These are phyloP conservation scores for Colletes collaris DNA, from an alignment of 2,888 invertebrate species.

Conservation along the genomic window DNA sequence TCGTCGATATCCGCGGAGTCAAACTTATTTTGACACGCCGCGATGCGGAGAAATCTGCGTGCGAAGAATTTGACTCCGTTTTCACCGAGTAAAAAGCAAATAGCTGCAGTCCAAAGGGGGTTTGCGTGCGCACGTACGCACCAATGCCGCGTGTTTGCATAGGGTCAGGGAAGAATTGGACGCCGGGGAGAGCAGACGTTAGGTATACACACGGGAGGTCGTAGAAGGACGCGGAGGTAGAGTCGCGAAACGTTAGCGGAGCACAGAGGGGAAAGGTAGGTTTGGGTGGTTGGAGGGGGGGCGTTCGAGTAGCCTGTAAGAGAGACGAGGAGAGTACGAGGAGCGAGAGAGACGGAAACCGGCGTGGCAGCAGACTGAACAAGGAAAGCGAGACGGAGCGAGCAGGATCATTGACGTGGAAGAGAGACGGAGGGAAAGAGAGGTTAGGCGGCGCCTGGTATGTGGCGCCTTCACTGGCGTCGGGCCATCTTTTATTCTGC, in stretches of 20 bases:
- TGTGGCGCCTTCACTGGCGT: slow-evolving; percentile 82
- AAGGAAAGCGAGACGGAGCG: slow-evolving; percentile 39
- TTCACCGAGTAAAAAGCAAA: neutral
- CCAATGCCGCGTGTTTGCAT: slow-evolving; percentile 28
- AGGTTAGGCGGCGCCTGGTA: slow-evolving; percentile 81
- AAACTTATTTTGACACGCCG: too few species aligned
- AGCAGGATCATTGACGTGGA: slow-evolving; percentile 1
- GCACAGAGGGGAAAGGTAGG: slow-evolving; percentile 30
- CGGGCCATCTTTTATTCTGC: slow-evolving; percentile 80
- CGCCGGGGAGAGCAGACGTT: slow-evolving; percentile 7
- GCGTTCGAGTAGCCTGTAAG: slow-evolving; percentile 33
- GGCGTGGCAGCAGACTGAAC: slow-evolving; percentile 25
- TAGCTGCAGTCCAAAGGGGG: slow-evolving; percentile 16
- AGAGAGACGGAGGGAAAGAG: slow-evolving; percentile 60
- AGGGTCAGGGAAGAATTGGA: slow-evolving; percentile 57
- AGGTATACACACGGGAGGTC: slow-evolving; percentile 46
- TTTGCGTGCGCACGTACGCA: slow-evolving; percentile 21
- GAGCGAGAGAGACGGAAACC: slow-evolving; percentile 21
- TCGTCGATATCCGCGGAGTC: too few species aligned
- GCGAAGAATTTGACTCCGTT: neutral
- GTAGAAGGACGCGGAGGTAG: slow-evolving; percentile 56
- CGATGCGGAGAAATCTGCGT: slow-evolving; percentile 3
- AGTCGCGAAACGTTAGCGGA: slow-evolving; percentile 17
- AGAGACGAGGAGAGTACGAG: slow-evolving; percentile 1
- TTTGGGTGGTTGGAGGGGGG: slow-evolving; percentile 21